Base-by-base conservation (phyloP, 2,888 invertebrate species). In the Argyresthia albistria region DNA sequence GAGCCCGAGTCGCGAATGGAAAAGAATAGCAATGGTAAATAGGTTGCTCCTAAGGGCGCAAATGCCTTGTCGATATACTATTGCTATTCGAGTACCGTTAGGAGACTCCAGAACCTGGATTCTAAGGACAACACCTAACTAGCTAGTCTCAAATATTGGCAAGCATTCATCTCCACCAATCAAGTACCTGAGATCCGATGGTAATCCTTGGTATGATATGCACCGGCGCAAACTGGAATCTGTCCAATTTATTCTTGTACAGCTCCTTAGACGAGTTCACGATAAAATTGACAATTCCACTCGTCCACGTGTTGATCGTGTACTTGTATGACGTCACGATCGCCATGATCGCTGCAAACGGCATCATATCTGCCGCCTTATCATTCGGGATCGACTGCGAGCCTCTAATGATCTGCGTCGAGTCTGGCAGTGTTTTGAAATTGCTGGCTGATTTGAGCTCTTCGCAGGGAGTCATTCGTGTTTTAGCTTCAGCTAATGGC, bases 291-390 rank as follows among this genome's bases (percentile, higher is more conserved):
- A 93, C 87, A 0, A 92, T 81, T 0, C 89, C 87, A 0, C 67
- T 54, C 1, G 89, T 89, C 93, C 93, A 93, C 0, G 92, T 89
- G 36, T 87, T 74, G 1, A 90, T 77, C 0, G 79, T 58, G 58
- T 90, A 90, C 60, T 92, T 92, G 57, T 89, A 88, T 0, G 91
- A 89, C 8, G 91, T 88, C 0, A 91, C 89, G 0, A 88, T 76
- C 0, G 90, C 89, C 88, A 90, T 89, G n/a, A 90, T 87, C 12
- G 90, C 83, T 1, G 86, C 76, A 58, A 90, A 90, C 0, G 90
- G 90, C 0, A 90, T 70, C 15, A 86, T 70, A 52, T 88, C 81
- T 4, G 66, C 56, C 0, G 67, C 64, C 3, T 73, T 60, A 0
- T 55, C 14, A 0, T 73, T 73, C 0, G 70, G 61, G 15, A 91